Conservation (phyloP, 2,113 vertebrate genomes). For the Cheilinus undulatus region DNA sequence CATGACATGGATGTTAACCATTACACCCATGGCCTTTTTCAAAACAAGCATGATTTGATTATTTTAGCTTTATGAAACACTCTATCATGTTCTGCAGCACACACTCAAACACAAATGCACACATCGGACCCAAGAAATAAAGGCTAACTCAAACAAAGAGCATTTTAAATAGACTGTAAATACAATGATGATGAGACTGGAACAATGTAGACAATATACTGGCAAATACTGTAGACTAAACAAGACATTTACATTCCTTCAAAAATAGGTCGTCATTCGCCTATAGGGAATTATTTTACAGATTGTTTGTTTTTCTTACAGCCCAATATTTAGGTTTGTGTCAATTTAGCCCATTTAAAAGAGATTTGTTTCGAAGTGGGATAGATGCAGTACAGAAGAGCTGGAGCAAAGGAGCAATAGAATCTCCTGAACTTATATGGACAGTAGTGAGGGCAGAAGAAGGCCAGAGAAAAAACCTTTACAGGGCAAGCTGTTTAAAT, state of each 20-base stretch:
- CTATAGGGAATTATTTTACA: neutral
- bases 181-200: neutral
- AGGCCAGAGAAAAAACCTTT: neutral
- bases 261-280: neutral
- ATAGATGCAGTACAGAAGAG: slow-evolving; percentile 5
- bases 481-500: neutral
- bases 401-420: slow-evolving; percentile 10
- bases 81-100: slow-evolving; percentile 22
- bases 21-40: slow-evolving; percentile 31
- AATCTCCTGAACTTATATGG: slow-evolving; percentile 17
- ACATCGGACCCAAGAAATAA: neutral
- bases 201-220: slow-evolving; percentile 1
- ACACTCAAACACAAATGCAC: no score
- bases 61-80: slow-evolving; percentile 53
- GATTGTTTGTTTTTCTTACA: slow-evolving; percentile 28
- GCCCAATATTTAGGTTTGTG: slow-evolving; percentile 18
- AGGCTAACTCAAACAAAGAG: neutral
- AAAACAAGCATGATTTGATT: slow-evolving; percentile 33
- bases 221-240: slow-evolving; percentile 4
- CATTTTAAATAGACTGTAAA: slow-evolving; percentile 8
- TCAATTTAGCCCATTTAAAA: slow-evolving; percentile 13
- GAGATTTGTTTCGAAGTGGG: neutral
- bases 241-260: neutral
- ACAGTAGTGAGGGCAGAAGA: neutral
- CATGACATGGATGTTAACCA: slow-evolving; percentile 55